A percentile compares a stretch with the other conserved stretches of the same genome.
Conservation (phyloP, 2,888 invertebrate species). For the Pterostichus niger region DNA sequence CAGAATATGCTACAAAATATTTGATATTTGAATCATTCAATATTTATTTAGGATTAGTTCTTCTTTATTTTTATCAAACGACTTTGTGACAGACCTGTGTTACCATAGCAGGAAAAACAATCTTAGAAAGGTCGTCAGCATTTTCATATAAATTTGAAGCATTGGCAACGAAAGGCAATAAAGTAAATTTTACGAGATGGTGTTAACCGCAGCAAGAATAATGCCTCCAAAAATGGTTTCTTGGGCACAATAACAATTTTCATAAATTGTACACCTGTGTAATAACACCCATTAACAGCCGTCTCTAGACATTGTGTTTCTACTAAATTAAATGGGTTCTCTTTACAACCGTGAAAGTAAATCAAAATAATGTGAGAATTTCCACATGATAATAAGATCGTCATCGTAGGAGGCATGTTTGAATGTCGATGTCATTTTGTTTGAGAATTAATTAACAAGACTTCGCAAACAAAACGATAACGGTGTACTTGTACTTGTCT, state of each 20-base stretch:
- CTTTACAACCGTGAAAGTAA: not conserved
- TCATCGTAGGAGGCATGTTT: constrained; percentile 19
- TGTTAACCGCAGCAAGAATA: constrained; percentile 20
- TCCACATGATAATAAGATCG: constrained; percentile 20
- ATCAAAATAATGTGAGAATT: constrained; percentile 33
- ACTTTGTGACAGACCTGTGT: no score
- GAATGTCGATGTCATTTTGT: constrained; percentile 35
- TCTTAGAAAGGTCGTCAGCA: no score
- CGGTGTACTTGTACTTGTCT: constrained; percentile 11
- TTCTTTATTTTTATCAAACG: no score
- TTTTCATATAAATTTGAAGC: not conserved
- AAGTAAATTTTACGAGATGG: constrained; percentile 12
- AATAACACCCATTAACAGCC: constrained; percentile 7
- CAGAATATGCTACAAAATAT: no score
- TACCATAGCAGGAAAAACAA: no score
- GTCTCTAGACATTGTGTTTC: constrained; percentile 17
- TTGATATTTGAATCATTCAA: no score
- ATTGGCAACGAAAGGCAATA: not conserved
- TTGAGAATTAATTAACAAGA: constrained; percentile 36
- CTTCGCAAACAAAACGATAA: constrained; percentile 43
- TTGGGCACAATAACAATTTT: constrained; percentile 38
- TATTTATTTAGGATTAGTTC: no score
- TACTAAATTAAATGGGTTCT: not conserved
- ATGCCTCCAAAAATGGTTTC: constrained; percentile 23
- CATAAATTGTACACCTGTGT: constrained; percentile 51